Evolutionary conservation across 23 tunicate genomes (phyloP).

Genomic region (Clavelina lepadiformis): DNA sequence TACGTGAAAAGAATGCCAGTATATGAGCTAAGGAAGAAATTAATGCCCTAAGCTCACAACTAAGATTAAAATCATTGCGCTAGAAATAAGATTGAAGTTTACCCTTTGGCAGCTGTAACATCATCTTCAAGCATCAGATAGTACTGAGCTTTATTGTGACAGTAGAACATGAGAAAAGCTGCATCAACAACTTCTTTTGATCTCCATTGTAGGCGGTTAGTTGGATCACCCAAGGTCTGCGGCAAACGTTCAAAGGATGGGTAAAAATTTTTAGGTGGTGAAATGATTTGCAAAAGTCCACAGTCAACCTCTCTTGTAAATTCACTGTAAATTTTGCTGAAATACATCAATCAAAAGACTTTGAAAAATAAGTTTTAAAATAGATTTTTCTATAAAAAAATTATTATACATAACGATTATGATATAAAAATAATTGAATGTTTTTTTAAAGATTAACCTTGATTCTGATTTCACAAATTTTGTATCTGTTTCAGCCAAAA

Average conservation of each 20-base stretch:
- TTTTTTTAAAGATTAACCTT: background rate
- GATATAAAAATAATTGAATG: background rate
- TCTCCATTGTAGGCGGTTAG: conserved; percentile 30
- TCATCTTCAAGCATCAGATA: conserved; percentile 61
- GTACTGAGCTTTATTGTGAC: conserved; percentile 18
- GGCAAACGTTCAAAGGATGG: conserved; percentile 15
- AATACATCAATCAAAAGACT: background rate
- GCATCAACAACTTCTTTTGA: conserved; percentile 45
- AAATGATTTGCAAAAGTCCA: conserved; percentile 29
- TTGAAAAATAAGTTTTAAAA: background rate
- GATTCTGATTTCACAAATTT: background rate
- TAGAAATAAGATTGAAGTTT: background rate
- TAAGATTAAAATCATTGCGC: too few relatives aligned
- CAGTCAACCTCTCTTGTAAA: conserved; percentile 28
- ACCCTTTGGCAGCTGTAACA: conserved; percentile 26
- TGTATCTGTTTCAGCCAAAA: conserved; percentile 30
- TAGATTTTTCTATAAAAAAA: background rate
- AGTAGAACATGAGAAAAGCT: conserved; percentile 27
- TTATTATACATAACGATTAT: background rate
- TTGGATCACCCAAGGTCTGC: conserved; percentile 29
- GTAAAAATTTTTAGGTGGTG: conserved; percentile 20
- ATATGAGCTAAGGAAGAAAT: too few relatives aligned
- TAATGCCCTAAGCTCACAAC: too few relatives aligned
- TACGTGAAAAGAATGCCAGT: too few relatives aligned
- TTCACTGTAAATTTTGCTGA: conserved; percentile 10